These are phyloP conservation scores for Neopelma chrysocephalum DNA, from an alignment of 2,797 vertebrate genomes.

Conservation along the genomic window DNA sequence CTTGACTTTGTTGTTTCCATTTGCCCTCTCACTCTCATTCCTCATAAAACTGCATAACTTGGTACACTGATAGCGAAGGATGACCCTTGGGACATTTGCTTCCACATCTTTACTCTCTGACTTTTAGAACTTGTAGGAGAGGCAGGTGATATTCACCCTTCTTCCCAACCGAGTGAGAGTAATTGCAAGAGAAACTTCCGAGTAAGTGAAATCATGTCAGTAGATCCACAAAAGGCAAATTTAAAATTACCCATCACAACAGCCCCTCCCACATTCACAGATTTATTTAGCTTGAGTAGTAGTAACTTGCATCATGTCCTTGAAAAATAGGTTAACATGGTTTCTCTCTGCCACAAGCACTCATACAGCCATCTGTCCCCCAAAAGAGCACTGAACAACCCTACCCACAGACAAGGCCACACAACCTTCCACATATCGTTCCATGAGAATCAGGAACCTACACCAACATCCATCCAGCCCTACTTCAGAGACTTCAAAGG, in stretches of 20 bases:
- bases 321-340: constrained; percentile 34
- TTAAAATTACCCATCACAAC: background rate
- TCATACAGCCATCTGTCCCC: background rate
- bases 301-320: constrained; percentile 27
- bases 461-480: background rate
- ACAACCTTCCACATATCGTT: background rate
- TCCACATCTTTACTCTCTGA: background rate
- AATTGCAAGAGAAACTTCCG: background rate
- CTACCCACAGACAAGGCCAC: background rate
- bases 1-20: background rate
- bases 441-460: background rate
- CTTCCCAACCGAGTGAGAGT: background rate
- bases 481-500: background rate
- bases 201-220: constrained; percentile 1
- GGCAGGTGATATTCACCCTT: background rate
- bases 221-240: background rate
- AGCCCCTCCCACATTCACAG: constrained; percentile 20
- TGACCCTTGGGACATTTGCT: background rate
- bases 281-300: constrained; percentile 29
- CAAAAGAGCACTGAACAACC: background rate
- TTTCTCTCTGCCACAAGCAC: background rate
- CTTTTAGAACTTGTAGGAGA: background rate
- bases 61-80: background rate
- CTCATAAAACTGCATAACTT: background rate
- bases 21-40: background rate